Base-by-base conservation (phyloP, 2,888 invertebrate species). In the Drosophila cognata region DNA sequence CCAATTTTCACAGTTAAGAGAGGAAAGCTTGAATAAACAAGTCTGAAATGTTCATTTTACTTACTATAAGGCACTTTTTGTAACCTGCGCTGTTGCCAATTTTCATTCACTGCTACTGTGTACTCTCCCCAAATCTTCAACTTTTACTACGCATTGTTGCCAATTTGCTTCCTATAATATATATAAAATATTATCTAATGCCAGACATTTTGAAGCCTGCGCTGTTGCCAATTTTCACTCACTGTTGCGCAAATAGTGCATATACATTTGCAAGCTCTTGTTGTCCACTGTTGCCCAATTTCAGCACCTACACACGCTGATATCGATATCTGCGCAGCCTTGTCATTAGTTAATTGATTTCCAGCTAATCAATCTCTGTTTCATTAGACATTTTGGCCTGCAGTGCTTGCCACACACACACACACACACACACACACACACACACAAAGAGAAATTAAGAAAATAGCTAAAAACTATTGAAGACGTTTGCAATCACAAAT, bases 401-500 rank as follows among this genome's bases (percentile, higher is more conserved):
- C 6, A 43, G 43, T 43, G 43, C 6, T 6, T 21, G 43, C 43
- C 11, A 13, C 31, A 33, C 10, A 33, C 33, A 33, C 33, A 16
- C 36, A 0, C 35, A 16, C 6, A 36, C 36, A 36, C 16, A 16
- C 35, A 16, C 36, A 6, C 21, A 21, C 38, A n/a, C 43, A 21
- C 21, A 10, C 21, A 4, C 13, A 21, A 21, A 43, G 13, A 13
- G 8, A 35, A 28, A 2, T 28, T 13, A 25, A 46, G 4, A 28
- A 28, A 55, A 28, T 28, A 7, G 7, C 28, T 38, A 7, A n/a
- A 56, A 38, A 46, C 46, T 25, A 16, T 46, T 8, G 21, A 28
- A 28, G n/a, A 16, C 11, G 7, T 11, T 51, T 67, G 52, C 28
- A 56, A 29, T 29, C 68, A 50, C 53, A 71, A 58, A 67, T 74